A percentile compares a stretch with the other conserved stretches of the same genome.
Evolutionary conservation across 92 coral and sea anemone species (phyloP).

Genomic region (Parazoanthus atlanticus): DNA sequence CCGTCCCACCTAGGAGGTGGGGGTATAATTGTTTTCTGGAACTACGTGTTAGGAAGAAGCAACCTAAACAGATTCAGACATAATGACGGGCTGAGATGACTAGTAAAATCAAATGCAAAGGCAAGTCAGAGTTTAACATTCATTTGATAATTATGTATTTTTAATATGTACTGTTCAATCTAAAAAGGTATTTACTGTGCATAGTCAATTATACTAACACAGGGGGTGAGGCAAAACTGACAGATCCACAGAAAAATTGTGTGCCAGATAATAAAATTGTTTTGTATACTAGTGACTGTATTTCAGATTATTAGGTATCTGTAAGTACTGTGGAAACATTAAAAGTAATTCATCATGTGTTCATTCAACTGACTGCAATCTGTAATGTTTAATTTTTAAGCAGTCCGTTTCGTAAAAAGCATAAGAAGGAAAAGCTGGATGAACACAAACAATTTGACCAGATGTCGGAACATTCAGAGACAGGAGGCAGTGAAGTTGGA

Average conservation of each 20-base stretch:
- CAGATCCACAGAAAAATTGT: background rate
- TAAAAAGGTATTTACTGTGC: too few species aligned
- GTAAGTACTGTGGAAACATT: background rate
- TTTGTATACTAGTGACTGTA: background rate
- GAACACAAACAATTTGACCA: conserved; percentile 34
- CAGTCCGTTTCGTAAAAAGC: conserved; percentile 26
- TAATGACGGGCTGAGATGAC: too few species aligned
- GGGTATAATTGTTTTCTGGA: too few species aligned
- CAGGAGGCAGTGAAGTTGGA: conserved; percentile 24
- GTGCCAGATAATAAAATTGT: background rate
- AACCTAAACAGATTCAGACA: too few species aligned
- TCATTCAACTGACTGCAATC: background rate
- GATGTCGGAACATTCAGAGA: conserved; percentile 22
- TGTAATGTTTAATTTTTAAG: background rate
- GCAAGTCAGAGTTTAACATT: too few species aligned
- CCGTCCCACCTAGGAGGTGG: too few species aligned
- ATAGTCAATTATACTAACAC: too few species aligned
- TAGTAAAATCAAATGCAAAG: too few species aligned
- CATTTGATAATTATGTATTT: too few species aligned
- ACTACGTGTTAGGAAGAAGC: too few species aligned
- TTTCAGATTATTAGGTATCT: too few species aligned
- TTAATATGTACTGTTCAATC: too few species aligned
- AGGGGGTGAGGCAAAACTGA: background rate
- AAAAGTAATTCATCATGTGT: background rate
- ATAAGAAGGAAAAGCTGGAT: conserved; percentile 27